Evolutionary conservation across 2,888 invertebrate species (phyloP).

Genomic region (Pseudococcus longispinus): DNA sequence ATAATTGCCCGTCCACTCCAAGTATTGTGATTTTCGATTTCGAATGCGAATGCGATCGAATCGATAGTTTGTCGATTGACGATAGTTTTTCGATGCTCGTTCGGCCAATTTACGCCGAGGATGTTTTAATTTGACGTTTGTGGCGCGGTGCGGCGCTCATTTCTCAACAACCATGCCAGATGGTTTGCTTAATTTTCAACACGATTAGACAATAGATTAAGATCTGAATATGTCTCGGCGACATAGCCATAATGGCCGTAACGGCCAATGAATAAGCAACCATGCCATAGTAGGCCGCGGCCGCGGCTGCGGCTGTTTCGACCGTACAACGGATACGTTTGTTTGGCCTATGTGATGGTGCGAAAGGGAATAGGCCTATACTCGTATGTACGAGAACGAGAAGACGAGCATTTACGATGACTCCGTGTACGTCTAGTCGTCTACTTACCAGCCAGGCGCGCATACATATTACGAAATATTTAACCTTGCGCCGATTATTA

Average conservation of each 20-base stretch:
- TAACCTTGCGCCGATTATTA: constrained; percentile 42
- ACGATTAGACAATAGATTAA: not conserved
- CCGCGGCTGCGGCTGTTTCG: not conserved
- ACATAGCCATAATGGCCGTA: not conserved
- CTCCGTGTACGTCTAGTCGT: not conserved
- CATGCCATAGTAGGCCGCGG: not conserved
- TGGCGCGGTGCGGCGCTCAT: not conserved
- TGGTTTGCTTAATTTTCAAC: not conserved
- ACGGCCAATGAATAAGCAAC: not conserved
- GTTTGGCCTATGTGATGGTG: not conserved
- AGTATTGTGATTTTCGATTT: not conserved
- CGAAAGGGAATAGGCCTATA: not conserved
- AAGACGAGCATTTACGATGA: not conserved
- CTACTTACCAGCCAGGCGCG: not conserved
- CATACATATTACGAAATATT: constrained; percentile 21
- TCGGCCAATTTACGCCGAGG: not conserved
- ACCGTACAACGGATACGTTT: not conserved
- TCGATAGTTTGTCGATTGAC: not conserved
- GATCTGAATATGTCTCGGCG: not conserved
- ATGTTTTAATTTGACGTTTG: not conserved
- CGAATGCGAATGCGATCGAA: not conserved
- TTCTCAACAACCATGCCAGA: not conserved
- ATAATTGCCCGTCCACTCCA: not conserved
- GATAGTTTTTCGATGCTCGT: not conserved
- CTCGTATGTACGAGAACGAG: not conserved